Evolutionary conservation across 2,888 invertebrate genomes (phyloP).

Genomic region (Drosophila rubida): DNA sequence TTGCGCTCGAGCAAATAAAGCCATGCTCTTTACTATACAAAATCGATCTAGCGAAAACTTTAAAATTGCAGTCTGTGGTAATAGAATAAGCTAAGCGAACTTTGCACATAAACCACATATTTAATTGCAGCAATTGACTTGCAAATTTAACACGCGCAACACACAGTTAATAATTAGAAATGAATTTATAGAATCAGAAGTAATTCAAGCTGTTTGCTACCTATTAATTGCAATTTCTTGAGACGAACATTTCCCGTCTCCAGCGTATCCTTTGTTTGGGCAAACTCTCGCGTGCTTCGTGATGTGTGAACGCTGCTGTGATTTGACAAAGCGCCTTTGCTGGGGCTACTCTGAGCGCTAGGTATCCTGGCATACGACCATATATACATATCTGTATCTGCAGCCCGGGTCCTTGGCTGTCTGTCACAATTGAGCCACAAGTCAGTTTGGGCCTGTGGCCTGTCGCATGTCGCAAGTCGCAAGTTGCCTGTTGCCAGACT

Average conservation of each 20-base stretch:
- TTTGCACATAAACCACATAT: not conserved
- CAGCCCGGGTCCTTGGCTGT: slow-evolving; percentile 22
- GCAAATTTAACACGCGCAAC: too few species aligned
- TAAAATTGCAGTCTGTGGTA: not conserved
- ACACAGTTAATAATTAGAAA: too few species aligned
- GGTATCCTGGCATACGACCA: slow-evolving; percentile 2
- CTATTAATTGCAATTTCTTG: too few species aligned
- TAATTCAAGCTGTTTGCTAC: too few species aligned
- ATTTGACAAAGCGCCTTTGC: slow-evolving; percentile 59
- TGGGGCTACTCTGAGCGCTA: slow-evolving; percentile 16
- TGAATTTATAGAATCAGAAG: too few species aligned
- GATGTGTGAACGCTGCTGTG: slow-evolving; percentile 37
- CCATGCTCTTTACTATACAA: not conserved
- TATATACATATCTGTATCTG: slow-evolving; percentile 5
- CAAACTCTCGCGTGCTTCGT: slow-evolving; percentile 14
- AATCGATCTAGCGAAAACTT: not conserved
- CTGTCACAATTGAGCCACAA: slow-evolving; percentile 62
- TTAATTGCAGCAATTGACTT: too few species aligned
- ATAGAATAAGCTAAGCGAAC: not conserved
- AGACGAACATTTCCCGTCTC: too few species aligned
- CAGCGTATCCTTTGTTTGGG: not conserved
- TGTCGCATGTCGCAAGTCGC: slow-evolving; percentile 13
- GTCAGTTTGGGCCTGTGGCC: slow-evolving; percentile 37
- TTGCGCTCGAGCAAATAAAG: not conserved
- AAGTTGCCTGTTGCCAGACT: not conserved